These are phyloP conservation scores for Anolis sagrei DNA, from an alignment of 2,113 vertebrate genomes.

Conservation along the genomic window DNA sequence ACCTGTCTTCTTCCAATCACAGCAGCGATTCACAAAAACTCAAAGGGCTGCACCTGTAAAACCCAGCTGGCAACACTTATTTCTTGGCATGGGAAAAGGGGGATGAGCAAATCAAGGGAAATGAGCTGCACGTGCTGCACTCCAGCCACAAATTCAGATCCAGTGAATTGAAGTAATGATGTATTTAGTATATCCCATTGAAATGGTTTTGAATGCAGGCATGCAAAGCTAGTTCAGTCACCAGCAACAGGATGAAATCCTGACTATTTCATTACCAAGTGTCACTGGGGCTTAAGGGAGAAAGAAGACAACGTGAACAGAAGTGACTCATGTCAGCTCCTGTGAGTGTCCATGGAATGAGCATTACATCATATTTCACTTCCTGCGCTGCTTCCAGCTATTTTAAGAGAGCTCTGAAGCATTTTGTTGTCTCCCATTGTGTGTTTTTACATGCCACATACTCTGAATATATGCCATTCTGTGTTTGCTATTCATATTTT, in stretches of 20 bases:
- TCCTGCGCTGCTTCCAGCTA: conserved; percentile 46
- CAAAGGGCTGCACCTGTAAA: not conserved
- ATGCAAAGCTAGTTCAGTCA: not conserved
- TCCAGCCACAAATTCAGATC: not conserved
- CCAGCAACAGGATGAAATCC: conserved; percentile 26
- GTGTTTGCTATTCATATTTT: not conserved
- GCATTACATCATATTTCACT: conserved; percentile 39
- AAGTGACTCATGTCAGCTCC: conserved; percentile 31
- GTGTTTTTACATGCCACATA: conserved; percentile 49
- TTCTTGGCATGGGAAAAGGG: not conserved
- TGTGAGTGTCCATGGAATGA: conserved; percentile 32
- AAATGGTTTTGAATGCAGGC: conserved; percentile 9
- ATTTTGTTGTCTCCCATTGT: conserved; percentile 28
- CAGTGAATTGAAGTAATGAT: conserved; percentile 9
- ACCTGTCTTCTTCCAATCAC: conserved; percentile 2
- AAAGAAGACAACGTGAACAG: not conserved
- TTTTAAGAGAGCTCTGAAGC: conserved; percentile 48
- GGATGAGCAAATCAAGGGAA: conserved; percentile 30
- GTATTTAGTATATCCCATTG: not conserved
- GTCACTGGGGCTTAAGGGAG: not conserved
- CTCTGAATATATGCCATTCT: conserved; percentile 53
- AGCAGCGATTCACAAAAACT: conserved; percentile 12
- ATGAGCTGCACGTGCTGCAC: fast-evolving
- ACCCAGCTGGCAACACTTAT: conserved; percentile 15
- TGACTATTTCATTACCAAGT: not conserved